Evolutionary conservation across 2,888 invertebrate genomes (phyloP), one percentile per base, ranked within the genome.

Genomic region (Nysson spinosus): DNA sequence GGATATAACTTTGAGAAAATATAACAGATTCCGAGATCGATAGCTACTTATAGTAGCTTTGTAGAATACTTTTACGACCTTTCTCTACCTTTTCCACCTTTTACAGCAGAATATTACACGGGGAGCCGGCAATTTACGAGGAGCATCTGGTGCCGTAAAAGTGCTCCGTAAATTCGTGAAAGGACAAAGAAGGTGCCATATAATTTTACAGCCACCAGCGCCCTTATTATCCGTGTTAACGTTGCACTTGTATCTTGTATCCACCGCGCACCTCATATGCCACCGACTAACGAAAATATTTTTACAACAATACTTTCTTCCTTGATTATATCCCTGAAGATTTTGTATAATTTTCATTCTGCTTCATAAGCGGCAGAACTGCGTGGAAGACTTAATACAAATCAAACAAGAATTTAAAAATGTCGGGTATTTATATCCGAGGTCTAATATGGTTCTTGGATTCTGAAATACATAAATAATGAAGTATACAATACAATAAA

Each of bases 131-230:
- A 69, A 79, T 79, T 66, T 66, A 66, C 47, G 66, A 66, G 63
- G 37, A 47, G 62, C 42, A 56, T 66, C 56, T 51, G 35, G 11
- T 24, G 63, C 51, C 50, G 37, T 66, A 66, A 66, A 63, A 63
- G 51, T 51, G 63, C 51, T 66, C 51, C 56, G 63, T 66, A 77
- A 67, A 78, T 76, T 72, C 68, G 63, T 46, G 72, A 60, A 72
- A 74, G 71, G 77, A 79, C 81, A 79, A 79, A 77, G 77, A 73
- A 77, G 72, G 68, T 71, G 78, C 75, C 70, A 67, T 72, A 72
- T 79, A 77, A 79, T 75, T 78, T 80, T 75, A 80, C 69, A 55
- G 58, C 73, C 35, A 28, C 39, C 24, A 52, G 16, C 54, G 73
- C 62, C 51, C 69, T 54, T 54, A 52, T 73, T 72, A 71, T 37